A percentile compares a stretch with the other conserved stretches of the same genome.
Evolutionary conservation across 2,113 vertebrate species (phyloP).

Genomic region (Pseudopipra pipra): DNA sequence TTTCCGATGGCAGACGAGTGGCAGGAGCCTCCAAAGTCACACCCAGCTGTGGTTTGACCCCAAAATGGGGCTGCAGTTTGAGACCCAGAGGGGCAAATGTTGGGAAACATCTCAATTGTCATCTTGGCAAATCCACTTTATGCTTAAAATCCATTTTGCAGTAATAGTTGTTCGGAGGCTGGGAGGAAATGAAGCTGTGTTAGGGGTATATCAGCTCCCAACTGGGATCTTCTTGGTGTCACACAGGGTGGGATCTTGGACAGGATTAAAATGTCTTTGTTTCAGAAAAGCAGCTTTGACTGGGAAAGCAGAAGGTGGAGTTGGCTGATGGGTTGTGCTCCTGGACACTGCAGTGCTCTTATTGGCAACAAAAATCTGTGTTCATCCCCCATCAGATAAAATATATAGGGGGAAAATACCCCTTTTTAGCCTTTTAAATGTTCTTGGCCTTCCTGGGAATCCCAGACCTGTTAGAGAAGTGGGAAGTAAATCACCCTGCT

Average conservation of each 20-base stretch:
- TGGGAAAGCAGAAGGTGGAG: neutral
- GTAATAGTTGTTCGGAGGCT: neutral
- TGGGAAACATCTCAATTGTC: neutral
- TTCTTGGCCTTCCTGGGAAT: neutral
- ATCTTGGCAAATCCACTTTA: neutral
- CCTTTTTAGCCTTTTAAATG: neutral
- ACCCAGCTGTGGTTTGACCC: rapidly evolving
- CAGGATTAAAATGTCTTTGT: neutral
- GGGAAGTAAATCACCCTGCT: neutral
- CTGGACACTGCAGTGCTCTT: neutral
- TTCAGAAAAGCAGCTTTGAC: neutral
- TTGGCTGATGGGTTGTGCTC: neutral
- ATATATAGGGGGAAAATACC: neutral
- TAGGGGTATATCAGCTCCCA: neutral
- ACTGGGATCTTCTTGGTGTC: neutral
- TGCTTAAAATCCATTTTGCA: neutral
- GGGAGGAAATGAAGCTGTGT: neutral
- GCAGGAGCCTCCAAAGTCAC: neutral
- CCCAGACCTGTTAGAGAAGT: neutral
- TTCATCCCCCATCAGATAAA: neutral
- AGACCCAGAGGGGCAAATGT: neutral
- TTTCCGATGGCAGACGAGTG: neutral
- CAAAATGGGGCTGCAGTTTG: neutral
- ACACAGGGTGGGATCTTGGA: neutral
- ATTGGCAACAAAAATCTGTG: neutral